Percentiles rank a stretch among this genome's conserved stretches.
Conservation (phyloP, 2,113 vertebrate species). For the Anseranas semipalmata region DNA sequence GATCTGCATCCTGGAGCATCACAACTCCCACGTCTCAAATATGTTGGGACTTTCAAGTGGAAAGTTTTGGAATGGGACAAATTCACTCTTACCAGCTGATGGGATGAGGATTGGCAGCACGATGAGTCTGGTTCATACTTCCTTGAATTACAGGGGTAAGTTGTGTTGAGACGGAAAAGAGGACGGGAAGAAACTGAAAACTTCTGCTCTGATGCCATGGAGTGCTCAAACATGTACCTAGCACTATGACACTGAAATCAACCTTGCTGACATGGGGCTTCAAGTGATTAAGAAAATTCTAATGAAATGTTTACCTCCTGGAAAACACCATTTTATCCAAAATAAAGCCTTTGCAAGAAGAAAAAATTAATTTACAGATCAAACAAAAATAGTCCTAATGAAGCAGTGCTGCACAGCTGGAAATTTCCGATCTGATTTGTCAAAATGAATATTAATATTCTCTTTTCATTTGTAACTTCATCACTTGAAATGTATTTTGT, state of each 20-base stretch:
- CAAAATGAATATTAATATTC: neutral
- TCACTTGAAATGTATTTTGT: neutral
- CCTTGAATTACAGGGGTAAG: neutral
- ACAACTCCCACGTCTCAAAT: neutral
- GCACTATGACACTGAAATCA: neutral
- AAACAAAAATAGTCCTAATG: neutral
- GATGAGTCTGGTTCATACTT: neutral
- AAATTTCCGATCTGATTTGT: neutral
- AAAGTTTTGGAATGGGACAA: neutral
- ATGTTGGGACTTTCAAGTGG: accelerated
- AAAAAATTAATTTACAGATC: neutral
- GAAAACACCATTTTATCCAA: neutral
- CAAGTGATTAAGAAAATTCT: neutral
- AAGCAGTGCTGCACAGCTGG: neutral
- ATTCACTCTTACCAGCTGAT: neutral
- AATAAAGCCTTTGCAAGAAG: neutral
- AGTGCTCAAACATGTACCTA: neutral
- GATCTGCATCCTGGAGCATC: neutral
- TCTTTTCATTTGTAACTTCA: neutral
- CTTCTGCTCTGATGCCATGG: neutral
- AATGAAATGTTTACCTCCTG: neutral
- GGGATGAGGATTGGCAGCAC: neutral
- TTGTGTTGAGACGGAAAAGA: neutral
- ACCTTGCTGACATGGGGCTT: neutral
- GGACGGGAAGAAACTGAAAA: neutral